Percentiles rank a stretch among this genome's conserved stretches.
Evolutionary conservation across 2,888 invertebrate species (phyloP).

Genomic region (Nomada ferruginata): DNA sequence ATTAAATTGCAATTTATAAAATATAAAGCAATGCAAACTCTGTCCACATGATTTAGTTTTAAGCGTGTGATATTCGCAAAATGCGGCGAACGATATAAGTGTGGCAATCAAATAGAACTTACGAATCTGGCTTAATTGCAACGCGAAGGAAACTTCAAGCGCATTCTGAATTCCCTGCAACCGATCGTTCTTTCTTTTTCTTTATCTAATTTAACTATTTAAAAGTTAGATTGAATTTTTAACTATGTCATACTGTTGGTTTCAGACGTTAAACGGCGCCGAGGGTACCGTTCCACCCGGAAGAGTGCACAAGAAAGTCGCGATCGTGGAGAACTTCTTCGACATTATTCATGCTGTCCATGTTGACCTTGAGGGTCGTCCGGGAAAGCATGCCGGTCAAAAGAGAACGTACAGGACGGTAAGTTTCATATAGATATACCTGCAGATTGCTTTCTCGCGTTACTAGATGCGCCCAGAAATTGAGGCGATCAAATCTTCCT

Average conservation of each 20-base stretch:
- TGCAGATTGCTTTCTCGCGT: not conserved
- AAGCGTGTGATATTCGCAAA: not conserved
- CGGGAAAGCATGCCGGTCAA: conserved; percentile 98
- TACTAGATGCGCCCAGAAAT: not conserved
- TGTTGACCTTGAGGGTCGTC: conserved; percentile 95
- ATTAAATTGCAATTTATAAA: not conserved
- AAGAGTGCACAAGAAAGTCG: conserved; percentile 94
- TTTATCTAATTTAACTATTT: not conserved
- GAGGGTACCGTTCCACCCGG: conserved; percentile 81
- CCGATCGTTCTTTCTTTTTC: not conserved
- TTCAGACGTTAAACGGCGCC: conserved; percentile 89
- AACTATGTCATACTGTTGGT: conserved; percentile 32
- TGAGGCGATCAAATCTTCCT: not conserved
- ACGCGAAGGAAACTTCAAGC: not conserved
- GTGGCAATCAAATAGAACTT: not conserved
- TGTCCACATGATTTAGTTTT: not conserved
- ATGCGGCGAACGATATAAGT: not conserved
- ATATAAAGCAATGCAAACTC: not conserved
- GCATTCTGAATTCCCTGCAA: conserved; percentile 3
- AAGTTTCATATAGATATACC: conserved; percentile 83
- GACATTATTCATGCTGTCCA: conserved; percentile 98
- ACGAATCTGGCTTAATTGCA: not conserved
- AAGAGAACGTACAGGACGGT: conserved; percentile 98
- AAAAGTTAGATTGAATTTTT: conserved; percentile 21
- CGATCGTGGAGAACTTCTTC: conserved; percentile 98